Conservation (phyloP, 2,888 invertebrate genomes). For the Euzophera pinguis region DNA sequence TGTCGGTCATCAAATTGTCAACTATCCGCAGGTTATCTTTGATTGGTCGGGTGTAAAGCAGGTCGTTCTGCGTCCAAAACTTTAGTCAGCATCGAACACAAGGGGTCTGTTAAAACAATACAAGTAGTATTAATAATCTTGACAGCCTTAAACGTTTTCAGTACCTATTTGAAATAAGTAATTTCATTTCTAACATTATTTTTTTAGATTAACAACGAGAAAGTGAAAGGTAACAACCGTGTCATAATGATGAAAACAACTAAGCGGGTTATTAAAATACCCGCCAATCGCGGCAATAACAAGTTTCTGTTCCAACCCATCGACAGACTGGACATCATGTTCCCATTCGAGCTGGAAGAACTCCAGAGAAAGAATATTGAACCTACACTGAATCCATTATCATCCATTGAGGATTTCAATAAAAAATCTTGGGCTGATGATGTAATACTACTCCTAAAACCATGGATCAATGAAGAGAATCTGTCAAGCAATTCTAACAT, state of each 20-base stretch:
- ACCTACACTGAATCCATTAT: conserved; percentile 49
- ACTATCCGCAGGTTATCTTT: too few relatives aligned
- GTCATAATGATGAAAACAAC: conserved; percentile 86
- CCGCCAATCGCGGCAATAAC: conserved; percentile 60
- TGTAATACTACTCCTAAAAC: conserved; percentile 51
- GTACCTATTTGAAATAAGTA: neutral
- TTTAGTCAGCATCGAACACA: too few relatives aligned
- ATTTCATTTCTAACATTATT: conserved; percentile 24
- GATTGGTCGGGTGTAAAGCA: too few relatives aligned
- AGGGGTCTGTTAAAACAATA: too few relatives aligned
- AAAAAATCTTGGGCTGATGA: conserved; percentile 65
- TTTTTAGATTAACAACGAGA: conserved; percentile 80
- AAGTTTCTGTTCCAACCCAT: conserved; percentile 64
- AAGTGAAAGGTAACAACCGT: conserved; percentile 78
- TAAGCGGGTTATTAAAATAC: conserved; percentile 85
- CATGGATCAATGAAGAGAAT: conserved; percentile 55
- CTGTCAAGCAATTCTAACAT: conserved; percentile 54
- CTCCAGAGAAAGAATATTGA: conserved; percentile 50
- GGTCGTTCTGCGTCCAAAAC: too few relatives aligned
- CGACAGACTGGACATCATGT: conserved; percentile 63
- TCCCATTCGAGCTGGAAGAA: conserved; percentile 56
- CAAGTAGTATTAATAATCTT: too few relatives aligned
- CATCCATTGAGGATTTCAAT: conserved; percentile 52
- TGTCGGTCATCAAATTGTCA: too few relatives aligned
- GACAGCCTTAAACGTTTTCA: neutral